Evolutionary conservation across 2,113 vertebrate species (phyloP).

Genomic region (Zapornia atra): DNA sequence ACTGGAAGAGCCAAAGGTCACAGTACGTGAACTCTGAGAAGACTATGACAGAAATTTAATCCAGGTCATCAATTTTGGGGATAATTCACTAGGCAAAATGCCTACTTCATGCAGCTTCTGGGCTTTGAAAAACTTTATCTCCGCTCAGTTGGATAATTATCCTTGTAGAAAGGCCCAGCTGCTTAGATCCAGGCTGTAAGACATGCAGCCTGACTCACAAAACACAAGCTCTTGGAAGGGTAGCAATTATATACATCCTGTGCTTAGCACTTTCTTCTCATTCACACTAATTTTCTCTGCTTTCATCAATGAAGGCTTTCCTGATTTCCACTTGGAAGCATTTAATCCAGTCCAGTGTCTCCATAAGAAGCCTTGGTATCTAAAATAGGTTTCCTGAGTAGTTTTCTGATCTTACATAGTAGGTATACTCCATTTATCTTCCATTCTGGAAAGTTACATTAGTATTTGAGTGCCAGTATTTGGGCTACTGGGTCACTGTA

Average conservation of each 20-base stretch:
- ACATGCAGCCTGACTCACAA: background rate
- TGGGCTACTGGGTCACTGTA: background rate
- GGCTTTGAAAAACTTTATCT: background rate
- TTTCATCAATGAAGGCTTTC: background rate
- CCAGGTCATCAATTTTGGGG: background rate
- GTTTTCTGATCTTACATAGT: background rate
- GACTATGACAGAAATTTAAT: background rate
- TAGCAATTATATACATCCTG: background rate
- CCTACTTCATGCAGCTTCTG: background rate
- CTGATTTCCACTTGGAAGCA: background rate
- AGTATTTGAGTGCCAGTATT: background rate
- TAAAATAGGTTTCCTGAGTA: background rate
- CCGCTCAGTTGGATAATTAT: background rate
- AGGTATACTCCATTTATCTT: background rate
- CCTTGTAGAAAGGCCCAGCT: background rate
- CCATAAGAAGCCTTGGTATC: background rate
- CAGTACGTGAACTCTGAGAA: background rate
- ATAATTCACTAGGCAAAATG: background rate
- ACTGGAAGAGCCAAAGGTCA: background rate
- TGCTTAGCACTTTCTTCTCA: background rate
- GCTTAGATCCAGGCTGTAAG: background rate
- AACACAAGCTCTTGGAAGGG: background rate
- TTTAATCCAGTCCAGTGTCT: background rate
- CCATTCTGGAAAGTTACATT: background rate
- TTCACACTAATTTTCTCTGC: background rate